phyloP scores from a whole-genome alignment of 2,888 invertebrate genomes.

The Oeneis ivallda region DNA sequence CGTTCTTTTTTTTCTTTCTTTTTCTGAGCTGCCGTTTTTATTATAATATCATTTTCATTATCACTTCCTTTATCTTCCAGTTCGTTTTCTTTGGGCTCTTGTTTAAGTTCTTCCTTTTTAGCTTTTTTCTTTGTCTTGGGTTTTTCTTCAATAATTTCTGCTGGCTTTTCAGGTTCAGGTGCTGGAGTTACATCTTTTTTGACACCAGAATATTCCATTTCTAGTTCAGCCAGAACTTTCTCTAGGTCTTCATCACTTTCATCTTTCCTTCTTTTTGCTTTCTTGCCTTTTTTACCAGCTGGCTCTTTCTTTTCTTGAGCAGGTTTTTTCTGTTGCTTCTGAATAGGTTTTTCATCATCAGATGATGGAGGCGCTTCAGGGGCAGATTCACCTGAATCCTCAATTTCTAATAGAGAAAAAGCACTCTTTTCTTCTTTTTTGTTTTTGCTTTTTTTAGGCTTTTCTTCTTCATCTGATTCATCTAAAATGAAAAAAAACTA shows the following conservation, averaged over 20 bases:
- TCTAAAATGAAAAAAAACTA: constrained; percentile 46
- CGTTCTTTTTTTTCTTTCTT: constrained; percentile 94
- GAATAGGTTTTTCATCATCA: constrained; percentile 67
- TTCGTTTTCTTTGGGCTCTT: constrained; percentile 52
- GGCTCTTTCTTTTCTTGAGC: constrained; percentile 71
- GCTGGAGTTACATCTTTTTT: constrained; percentile 74
- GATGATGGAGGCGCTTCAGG: constrained; percentile 71
- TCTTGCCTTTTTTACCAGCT: constrained; percentile 86
- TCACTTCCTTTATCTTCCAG: constrained; percentile 72
- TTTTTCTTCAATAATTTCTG: constrained; percentile 66
- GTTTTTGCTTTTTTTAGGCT: constrained; percentile 69
- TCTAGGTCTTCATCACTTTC: constrained; percentile 92
- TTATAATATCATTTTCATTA: constrained; percentile 82
- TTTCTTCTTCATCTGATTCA: constrained; percentile 73
- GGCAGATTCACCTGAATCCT: constrained; percentile 81
- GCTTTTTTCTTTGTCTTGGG: constrained; percentile 65
- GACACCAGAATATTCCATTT: constrained; percentile 88
- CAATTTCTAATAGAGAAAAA: constrained; percentile 86
- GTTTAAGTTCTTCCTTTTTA: constrained; percentile 63
- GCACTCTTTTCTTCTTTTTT: constrained; percentile 79
- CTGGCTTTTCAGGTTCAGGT: constrained; percentile 61
- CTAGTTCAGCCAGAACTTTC: constrained; percentile 90
- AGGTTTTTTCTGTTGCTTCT: constrained; percentile 64
- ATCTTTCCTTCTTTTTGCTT: constrained; percentile 86
- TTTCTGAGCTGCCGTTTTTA: constrained; percentile 93